Percentiles rank a stretch among this genome's conserved stretches.
Conservation (phyloP, 2,797 vertebrate genomes). For the Sebastes taczanowskii region DNA sequence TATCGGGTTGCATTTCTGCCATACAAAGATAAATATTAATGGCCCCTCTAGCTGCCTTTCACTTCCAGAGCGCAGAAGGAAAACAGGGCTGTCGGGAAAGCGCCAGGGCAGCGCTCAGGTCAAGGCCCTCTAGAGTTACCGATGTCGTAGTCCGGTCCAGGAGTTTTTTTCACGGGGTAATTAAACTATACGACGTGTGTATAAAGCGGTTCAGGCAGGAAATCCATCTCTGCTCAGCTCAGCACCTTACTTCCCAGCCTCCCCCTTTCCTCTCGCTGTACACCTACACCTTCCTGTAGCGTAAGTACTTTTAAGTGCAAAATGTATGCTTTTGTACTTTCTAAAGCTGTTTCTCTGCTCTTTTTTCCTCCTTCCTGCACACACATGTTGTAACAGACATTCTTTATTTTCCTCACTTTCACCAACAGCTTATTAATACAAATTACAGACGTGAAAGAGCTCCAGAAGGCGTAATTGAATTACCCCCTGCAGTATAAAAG, state of each 20-base stretch:
- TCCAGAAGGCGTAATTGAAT: constrained; percentile 50
- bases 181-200: constrained; percentile 69
- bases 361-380: background rate
- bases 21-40: constrained; percentile 41
- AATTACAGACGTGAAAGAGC: constrained; percentile 44
- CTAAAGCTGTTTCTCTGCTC: background rate
- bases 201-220: constrained; percentile 73
- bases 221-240: constrained; percentile 71
- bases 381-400: constrained; percentile 41
- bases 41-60: constrained; percentile 15
- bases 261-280: constrained; percentile 32
- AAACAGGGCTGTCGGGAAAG: constrained; percentile 48
- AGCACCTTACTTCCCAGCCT: constrained; percentile 35
- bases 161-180: constrained; percentile 56
- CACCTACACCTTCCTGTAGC: constrained; percentile 60
- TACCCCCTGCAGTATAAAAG: constrained; percentile 30
- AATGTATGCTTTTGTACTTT: constrained; percentile 12
- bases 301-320: constrained; percentile 21
- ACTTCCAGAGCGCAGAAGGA: constrained; percentile 46
- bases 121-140: constrained; percentile 56
- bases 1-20: constrained; percentile 29
- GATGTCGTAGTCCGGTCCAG: constrained; percentile 38
- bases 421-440: constrained; percentile 53
- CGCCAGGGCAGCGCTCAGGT: constrained; percentile 34
- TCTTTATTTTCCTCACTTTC: constrained; percentile 57